A percentile compares a stretch with the other conserved stretches of the same genome.
Evolutionary conservation across 2,888 invertebrate species (phyloP).

Genomic region (Andricus curvator): DNA sequence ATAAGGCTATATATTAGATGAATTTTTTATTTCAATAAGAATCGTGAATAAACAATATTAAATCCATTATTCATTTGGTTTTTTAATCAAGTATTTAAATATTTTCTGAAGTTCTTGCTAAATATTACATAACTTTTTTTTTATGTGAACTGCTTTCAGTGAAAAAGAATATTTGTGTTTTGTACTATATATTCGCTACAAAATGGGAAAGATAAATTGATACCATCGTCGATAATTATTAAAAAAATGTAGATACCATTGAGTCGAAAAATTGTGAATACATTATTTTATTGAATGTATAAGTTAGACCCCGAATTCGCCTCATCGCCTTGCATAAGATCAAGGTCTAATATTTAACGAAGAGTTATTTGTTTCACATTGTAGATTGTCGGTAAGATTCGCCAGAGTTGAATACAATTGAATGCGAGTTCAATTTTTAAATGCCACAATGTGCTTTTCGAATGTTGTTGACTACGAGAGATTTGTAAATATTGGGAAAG

Average conservation of each 20-base stretch:
- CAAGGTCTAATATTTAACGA: not conserved
- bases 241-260: conserved; percentile 10
- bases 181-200: not conserved
- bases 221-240: not conserved
- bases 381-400: not conserved
- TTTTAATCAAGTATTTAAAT: not conserved
- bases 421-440: conserved; percentile 24
- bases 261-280: conserved; percentile 22
- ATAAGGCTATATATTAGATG: not conserved
- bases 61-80: not conserved
- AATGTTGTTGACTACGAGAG: conserved; percentile 43
- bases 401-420: conserved; percentile 14
- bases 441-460: conserved; percentile 44
- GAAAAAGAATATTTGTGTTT: not conserved
- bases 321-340: not conserved
- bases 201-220: not conserved
- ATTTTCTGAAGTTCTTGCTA: not conserved
- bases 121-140: not conserved
- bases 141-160: not conserved
- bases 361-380: not conserved
- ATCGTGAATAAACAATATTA: not conserved
- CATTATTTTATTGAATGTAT: not conserved
- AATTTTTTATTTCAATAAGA: not conserved
- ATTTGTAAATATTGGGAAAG: conserved; percentile 44
- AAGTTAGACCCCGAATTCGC: not conserved